These are phyloP conservation scores for Gadus macrocephalus DNA, from an alignment of 2,113 vertebrate genomes.

Conservation along the genomic window DNA sequence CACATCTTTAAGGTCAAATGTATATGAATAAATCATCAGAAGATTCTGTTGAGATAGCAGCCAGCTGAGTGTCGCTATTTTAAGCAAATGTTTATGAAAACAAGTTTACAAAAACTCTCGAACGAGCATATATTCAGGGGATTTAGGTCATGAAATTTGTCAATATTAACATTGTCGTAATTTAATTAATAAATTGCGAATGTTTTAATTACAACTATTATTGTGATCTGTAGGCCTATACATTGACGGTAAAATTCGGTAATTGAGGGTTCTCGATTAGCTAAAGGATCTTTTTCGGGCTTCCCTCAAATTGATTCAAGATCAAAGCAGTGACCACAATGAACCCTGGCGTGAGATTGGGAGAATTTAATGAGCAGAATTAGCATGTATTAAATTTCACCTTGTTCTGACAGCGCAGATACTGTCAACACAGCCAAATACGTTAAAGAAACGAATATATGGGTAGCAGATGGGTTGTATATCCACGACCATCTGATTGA, in stretches of 20 bases:
- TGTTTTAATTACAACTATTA: too few relatives aligned
- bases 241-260: too few relatives aligned
- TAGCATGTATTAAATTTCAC: constrained; percentile 78
- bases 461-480: background rate
- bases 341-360: constrained; percentile 67
- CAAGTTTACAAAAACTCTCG: too few relatives aligned
- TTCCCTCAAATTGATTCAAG: constrained; percentile 70
- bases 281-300: constrained; percentile 44
- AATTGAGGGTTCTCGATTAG: background rate
- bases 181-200: too few relatives aligned
- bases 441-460: constrained; percentile 30
- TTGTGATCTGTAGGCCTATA: too few relatives aligned
- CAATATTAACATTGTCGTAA: too few relatives aligned
- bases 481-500: too few relatives aligned
- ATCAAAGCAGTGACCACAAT: constrained; percentile 71
- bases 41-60: constrained; percentile 62
- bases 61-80: constrained; percentile 56
- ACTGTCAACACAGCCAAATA: constrained; percentile 41
- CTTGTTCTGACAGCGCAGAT: constrained; percentile 70
- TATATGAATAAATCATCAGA: constrained; percentile 75
- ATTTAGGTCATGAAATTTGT: too few relatives aligned
- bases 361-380: constrained; percentile 76
- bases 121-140: too few relatives aligned
- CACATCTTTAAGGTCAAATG: constrained; percentile 74
- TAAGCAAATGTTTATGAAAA: constrained; percentile 37